phyloP scores from a whole-genome alignment of 1,140 invertebrate species.

The Drosophila suzukii region DNA sequence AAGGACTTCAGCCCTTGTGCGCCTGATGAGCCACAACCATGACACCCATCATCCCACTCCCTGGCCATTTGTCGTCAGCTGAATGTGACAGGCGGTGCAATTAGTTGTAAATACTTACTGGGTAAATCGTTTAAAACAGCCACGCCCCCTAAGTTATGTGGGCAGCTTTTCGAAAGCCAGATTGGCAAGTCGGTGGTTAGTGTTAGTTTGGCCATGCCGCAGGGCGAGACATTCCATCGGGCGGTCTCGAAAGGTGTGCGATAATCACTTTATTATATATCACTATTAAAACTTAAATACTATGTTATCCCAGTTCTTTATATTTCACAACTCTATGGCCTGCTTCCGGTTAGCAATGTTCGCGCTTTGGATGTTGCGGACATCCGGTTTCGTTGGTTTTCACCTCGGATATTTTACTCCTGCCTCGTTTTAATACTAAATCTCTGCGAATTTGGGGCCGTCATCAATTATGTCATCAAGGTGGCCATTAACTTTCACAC shows the following conservation, averaged over 20 bases:
- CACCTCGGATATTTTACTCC: constrained; percentile 55
- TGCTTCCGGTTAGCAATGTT: constrained; percentile 70
- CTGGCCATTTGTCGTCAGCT: constrained; percentile 59
- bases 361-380: constrained; percentile 34
- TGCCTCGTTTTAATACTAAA: constrained; percentile 54
- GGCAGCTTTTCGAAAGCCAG: constrained; percentile 16
- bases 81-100: constrained; percentile 62
- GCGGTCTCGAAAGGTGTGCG: constrained; percentile 62
- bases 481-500: constrained; percentile 68
- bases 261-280: not conserved
- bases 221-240: constrained; percentile 68
- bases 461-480: constrained; percentile 52
- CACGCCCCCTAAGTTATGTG: constrained; percentile 40
- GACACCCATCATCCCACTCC: constrained; percentile 1
- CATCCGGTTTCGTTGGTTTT: constrained; percentile 61
- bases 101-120: constrained; percentile 65
- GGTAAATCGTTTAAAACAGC: constrained; percentile 48
- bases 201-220: constrained; percentile 56
- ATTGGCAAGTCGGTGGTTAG: constrained; percentile 20
- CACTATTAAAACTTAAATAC: not conserved
- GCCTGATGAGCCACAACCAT: constrained; percentile 35
- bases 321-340: constrained; percentile 69
- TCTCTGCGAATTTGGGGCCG: constrained; percentile 58
- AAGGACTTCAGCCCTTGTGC: constrained; percentile 69
- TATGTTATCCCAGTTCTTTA: constrained; percentile 60